A percentile compares a stretch with the other conserved stretches of the same genome.
Evolutionary conservation across 2,888 invertebrate genomes (phyloP).

Genomic region (Saturnia pavonia): DNA sequence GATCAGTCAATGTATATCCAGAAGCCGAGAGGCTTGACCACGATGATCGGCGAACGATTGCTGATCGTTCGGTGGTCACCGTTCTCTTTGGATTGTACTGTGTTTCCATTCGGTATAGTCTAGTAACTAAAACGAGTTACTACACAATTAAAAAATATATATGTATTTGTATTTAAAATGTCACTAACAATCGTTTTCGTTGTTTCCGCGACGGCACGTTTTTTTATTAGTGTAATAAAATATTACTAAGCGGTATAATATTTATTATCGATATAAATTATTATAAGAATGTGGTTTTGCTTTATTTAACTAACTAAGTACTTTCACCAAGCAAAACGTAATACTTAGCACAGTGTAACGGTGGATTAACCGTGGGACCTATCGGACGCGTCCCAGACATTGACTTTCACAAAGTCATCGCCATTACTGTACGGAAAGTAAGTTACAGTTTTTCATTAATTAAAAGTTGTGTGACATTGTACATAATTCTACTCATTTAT

Average conservation of each 20-base stretch:
- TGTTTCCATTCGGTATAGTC: no score
- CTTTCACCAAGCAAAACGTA: conserved; percentile 11
- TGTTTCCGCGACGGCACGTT: no score
- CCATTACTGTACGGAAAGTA: not conserved
- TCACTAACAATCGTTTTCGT: no score
- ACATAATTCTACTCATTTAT: not conserved
- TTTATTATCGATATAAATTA: not conserved
- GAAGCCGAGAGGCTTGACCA: no score
- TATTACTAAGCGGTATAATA: not conserved
- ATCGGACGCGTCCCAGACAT: not conserved
- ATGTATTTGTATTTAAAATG: no score
- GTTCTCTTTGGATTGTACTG: no score
- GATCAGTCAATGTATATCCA: no score
- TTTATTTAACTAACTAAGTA: not conserved
- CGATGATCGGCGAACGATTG: no score
- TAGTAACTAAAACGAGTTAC: no score
- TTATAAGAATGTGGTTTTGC: not conserved
- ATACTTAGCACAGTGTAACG: not conserved
- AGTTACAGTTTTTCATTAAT: not conserved
- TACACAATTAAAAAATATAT: no score
- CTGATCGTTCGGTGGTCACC: no score
- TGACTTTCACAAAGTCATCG: conserved; percentile 13
- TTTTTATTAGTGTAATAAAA: no score
- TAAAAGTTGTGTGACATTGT: conserved; percentile 1
- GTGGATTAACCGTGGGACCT: conserved; percentile 10